These are phyloP conservation scores for Odontocolon sp. DNA, from an alignment of 2,888 invertebrate genomes.

Conservation along the genomic window DNA sequence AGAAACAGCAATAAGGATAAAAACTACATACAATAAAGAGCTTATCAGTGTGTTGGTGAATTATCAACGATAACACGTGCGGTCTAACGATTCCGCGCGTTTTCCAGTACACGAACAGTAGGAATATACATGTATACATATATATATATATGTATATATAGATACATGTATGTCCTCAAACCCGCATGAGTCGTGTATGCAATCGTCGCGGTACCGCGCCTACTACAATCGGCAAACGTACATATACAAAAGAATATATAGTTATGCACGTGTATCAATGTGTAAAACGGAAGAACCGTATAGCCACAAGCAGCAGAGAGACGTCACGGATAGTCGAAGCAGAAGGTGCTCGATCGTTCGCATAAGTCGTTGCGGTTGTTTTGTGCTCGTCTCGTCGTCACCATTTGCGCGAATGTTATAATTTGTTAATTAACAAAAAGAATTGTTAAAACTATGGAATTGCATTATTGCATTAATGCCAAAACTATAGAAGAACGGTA, in stretches of 20 bases:
- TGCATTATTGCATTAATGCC: too few species aligned
- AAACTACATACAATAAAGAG: slow-evolving; percentile 2
- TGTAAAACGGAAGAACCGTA: slow-evolving; percentile 51
- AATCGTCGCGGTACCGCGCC: slow-evolving; percentile 4
- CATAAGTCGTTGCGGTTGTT: slow-evolving; percentile 41
- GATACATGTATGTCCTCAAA: not conserved
- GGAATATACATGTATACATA: slow-evolving; percentile 41
- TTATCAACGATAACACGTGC: slow-evolving; percentile 57
- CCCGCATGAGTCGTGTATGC: slow-evolving; percentile 51
- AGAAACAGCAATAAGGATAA: not conserved
- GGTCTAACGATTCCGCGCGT: slow-evolving; percentile 16
- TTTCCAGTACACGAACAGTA: slow-evolving; percentile 27
- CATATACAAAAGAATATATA: slow-evolving; percentile 5
- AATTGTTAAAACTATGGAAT: too few species aligned
- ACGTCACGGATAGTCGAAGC: slow-evolving; percentile 55
- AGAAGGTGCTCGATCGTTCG: slow-evolving; percentile 54
- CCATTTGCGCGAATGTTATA: not conserved
- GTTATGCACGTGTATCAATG: slow-evolving; percentile 38
- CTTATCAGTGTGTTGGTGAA: slow-evolving; percentile 23
- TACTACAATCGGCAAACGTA: slow-evolving; percentile 6
- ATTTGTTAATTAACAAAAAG: not conserved
- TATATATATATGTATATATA: not conserved
- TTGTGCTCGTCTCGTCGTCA: slow-evolving; percentile 19
- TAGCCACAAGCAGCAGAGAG: slow-evolving; percentile 28
- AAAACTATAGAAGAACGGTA: not conserved